Evolutionary conservation across 1,140 invertebrate genomes (phyloP).

Genomic region (Phortica variegata): DNA sequence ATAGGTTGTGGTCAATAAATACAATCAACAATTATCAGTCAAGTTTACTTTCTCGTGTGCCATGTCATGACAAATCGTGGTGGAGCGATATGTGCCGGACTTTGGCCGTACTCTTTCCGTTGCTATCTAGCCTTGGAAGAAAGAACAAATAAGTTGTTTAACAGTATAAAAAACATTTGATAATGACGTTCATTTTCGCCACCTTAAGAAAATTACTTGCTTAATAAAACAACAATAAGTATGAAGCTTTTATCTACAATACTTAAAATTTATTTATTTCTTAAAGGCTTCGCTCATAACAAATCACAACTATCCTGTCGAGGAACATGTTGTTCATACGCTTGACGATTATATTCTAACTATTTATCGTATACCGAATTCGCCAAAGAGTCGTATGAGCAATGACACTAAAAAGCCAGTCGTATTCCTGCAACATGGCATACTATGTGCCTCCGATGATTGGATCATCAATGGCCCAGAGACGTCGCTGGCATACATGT

Average conservation of each 20-base stretch:
- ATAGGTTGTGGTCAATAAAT: too few relatives aligned
- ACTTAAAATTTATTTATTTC: background rate
- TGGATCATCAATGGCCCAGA: constrained; percentile 71
- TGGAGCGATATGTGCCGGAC: too few relatives aligned
- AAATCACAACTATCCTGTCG: constrained; percentile 64
- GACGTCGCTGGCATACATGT: constrained; percentile 61
- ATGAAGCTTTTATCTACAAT: background rate
- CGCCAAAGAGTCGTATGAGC: constrained; percentile 23
- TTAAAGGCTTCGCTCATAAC: constrained; percentile 54
- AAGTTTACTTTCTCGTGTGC: too few relatives aligned
- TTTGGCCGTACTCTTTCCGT: too few relatives aligned
- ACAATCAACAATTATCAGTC: too few relatives aligned
- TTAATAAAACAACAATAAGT: too few relatives aligned
- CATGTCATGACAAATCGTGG: too few relatives aligned
- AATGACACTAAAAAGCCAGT: constrained; percentile 37
- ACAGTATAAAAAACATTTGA: too few relatives aligned
- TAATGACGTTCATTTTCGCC: too few relatives aligned
- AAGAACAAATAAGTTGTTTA: too few relatives aligned
- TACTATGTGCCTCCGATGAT: constrained; percentile 73
- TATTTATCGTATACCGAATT: constrained; percentile 60
- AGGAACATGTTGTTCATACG: constrained; percentile 60
- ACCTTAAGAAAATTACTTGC: too few relatives aligned
- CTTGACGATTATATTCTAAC: constrained; percentile 61
- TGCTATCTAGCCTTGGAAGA: too few relatives aligned
- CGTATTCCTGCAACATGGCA: constrained; percentile 75